These are phyloP conservation scores for Rhagoletis zephyria DNA, from an alignment of 1,140 invertebrate genomes.

Conservation along the genomic window DNA sequence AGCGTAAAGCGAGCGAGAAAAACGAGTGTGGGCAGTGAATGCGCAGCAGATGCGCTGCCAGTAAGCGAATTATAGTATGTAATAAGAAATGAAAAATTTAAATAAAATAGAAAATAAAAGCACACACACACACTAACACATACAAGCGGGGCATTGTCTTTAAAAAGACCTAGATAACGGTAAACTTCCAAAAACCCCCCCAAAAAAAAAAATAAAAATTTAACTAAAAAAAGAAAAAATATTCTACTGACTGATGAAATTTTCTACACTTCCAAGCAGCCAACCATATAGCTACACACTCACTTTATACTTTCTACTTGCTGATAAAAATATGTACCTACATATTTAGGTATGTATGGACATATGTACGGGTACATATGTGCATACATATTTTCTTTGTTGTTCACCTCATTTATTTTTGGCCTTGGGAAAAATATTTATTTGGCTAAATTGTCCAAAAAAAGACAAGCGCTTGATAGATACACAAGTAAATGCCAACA, in stretches of 20 bases:
- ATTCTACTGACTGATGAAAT: slow-evolving; percentile 38
- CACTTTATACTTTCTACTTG: too few species aligned
- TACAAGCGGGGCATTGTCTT: slow-evolving; percentile 7
- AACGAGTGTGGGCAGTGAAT: slow-evolving; percentile 20
- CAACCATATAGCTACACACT: background rate
- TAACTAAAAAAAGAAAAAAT: background rate
- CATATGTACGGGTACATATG: background rate
- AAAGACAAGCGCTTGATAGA: background rate
- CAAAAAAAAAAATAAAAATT: background rate
- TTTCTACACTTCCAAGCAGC: slow-evolving; percentile 9
- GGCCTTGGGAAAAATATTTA: slow-evolving; percentile 32
- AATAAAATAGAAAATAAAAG: background rate
- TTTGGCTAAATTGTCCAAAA: slow-evolving; percentile 27
- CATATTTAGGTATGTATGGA: background rate
- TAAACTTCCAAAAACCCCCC: slow-evolving; percentile 18
- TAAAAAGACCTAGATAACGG: slow-evolving; percentile 42
- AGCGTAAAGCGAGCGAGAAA: background rate
- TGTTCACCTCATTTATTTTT: slow-evolving; percentile 25
- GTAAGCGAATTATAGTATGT: slow-evolving; percentile 2
- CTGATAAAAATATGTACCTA: background rate
- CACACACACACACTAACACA: background rate
- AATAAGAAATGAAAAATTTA: background rate
- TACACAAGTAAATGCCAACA: background rate
- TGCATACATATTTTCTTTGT: slow-evolving; percentile 11
- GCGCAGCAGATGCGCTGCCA: slow-evolving; percentile 23